Conservation (phyloP, 2,113 vertebrate species). For the Poeciliopsis turrubarensis region DNA sequence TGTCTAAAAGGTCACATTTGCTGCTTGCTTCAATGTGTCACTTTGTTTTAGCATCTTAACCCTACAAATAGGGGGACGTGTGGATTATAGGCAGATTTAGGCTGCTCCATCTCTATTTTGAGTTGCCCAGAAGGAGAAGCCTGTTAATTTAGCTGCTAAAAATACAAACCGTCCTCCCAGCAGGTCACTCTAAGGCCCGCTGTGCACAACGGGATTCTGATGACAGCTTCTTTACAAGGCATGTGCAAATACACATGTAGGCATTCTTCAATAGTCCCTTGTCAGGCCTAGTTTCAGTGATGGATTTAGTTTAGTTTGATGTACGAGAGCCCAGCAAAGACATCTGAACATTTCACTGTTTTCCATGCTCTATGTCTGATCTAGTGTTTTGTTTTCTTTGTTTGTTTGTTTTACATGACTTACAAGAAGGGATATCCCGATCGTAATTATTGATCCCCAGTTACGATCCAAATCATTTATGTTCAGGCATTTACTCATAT, state of each 20-base stretch:
- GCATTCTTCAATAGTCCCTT: conserved; percentile 28
- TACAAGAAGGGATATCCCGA: too few relatives aligned
- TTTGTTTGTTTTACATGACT: too few relatives aligned
- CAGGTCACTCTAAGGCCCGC: conserved; percentile 51
- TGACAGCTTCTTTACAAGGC: conserved; percentile 23
- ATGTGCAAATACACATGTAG: conserved; percentile 1
- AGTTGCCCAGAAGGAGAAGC: conserved; percentile 68
- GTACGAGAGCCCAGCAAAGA: too few relatives aligned
- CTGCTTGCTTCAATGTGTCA: neutral
- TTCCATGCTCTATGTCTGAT: neutral
- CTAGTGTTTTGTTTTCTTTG: too few relatives aligned
- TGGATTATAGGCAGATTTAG: conserved; percentile 64
- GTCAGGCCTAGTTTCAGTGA: conserved; percentile 10
- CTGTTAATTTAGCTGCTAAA: conserved; percentile 71
- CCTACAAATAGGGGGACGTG: conserved; percentile 23
- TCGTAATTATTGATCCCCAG: too few relatives aligned
- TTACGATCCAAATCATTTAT: too few relatives aligned
- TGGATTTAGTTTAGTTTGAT: conserved; percentile 17
- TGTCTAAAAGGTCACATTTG: conserved; percentile 5
- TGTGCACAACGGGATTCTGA: conserved; percentile 28
- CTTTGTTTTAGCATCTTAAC: conserved; percentile 6
- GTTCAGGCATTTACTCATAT: too few relatives aligned
- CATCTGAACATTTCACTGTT: neutral
- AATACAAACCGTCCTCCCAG: conserved; percentile 59
- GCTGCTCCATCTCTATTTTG: conserved; percentile 65